phyloP scores from a whole-genome alignment of 1,140 invertebrate genomes.

The Cheumatopsyche charites region DNA sequence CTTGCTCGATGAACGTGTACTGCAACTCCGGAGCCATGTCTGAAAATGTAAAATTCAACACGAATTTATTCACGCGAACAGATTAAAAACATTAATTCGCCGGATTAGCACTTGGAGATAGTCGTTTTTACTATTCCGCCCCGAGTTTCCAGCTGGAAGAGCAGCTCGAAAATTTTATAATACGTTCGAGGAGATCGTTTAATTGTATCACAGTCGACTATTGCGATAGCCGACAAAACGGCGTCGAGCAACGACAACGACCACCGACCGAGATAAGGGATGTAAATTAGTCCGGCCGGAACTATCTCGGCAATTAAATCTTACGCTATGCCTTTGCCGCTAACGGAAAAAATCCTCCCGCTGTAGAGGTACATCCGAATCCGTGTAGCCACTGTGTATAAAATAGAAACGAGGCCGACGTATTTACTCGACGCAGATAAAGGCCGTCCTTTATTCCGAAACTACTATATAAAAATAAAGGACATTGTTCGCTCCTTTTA shows the following conservation, averaged over 20 bases:
- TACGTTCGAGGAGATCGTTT: conserved; percentile 10
- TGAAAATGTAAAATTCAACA: conserved; percentile 52
- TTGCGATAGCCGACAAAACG: conserved; percentile 24
- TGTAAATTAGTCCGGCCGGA: conserved; percentile 31
- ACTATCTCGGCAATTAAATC: conserved; percentile 37
- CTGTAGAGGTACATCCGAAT: not conserved
- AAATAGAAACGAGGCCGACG: no score
- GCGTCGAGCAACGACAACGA: conserved; percentile 11
- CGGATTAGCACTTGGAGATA: not conserved
- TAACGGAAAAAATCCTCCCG: no score
- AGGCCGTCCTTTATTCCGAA: conserved; percentile 22
- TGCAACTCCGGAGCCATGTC: conserved; percentile 81
- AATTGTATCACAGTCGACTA: conserved; percentile 18
- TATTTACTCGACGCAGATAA: conserved; percentile 25
- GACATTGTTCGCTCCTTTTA: conserved; percentile 44
- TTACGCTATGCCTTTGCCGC: conserved; percentile 3
- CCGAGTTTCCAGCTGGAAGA: no score
- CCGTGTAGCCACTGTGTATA: not conserved
- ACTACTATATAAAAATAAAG: conserved; percentile 39
- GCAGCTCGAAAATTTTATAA: not conserved
- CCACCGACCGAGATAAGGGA: conserved; percentile 22
- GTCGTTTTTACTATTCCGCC: no score
- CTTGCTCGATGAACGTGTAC: conserved; percentile 85
- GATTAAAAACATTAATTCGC: not conserved
- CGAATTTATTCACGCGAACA: not conserved